Evolutionary conservation across 2,888 invertebrate genomes (phyloP), one percentile per base, ranked within the genome.

Genomic region (Yponomeuta cagnagella): DNA sequence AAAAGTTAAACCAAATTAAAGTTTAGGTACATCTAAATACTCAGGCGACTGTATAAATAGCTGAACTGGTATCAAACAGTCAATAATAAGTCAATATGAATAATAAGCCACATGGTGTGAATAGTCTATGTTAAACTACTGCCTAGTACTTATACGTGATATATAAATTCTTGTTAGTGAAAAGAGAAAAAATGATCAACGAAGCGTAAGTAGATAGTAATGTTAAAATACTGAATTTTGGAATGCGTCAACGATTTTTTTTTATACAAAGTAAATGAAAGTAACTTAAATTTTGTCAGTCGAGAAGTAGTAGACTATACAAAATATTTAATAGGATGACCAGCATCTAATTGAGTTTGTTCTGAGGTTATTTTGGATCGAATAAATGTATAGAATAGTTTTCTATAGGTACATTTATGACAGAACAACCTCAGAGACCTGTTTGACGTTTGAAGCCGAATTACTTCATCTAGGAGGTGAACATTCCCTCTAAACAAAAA

Each of bases 211-310:
- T 58, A 58, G 52, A 78, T 73, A 74, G 43, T 43, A 43, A 43
- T 43, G 43, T 43, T 43, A 75, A 85, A 88, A 88, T 88, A 88
- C 87, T 87, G 82, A 82, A 68, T 81, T 81, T 86, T 90, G 91
- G 91, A 91, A 91, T 91, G 91, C 89, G 87, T 88, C 80, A 70
- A 80, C 83, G 82, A 76, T 77, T 80, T 78, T 79, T n/a, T 63
- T 23, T 70, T 43, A 63, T 68, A n/a, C 31, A 67, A 12, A 33
- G 31, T 30, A 67, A n/a, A 33, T 67, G 15, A 9, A 15, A 67
- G 43, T 67, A 67, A 15, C 30, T 23, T 23, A 31, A 65, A 65
- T 30, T 65, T 65, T 30, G 12, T 12, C 10, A 65, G n/a, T 67
- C 67, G 37, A 33, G 37, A 67, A 67, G 67, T 67, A 67, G 37